Base-by-base conservation (phyloP, 2,113 vertebrate species). In the Paratilapia polleni region DNA sequence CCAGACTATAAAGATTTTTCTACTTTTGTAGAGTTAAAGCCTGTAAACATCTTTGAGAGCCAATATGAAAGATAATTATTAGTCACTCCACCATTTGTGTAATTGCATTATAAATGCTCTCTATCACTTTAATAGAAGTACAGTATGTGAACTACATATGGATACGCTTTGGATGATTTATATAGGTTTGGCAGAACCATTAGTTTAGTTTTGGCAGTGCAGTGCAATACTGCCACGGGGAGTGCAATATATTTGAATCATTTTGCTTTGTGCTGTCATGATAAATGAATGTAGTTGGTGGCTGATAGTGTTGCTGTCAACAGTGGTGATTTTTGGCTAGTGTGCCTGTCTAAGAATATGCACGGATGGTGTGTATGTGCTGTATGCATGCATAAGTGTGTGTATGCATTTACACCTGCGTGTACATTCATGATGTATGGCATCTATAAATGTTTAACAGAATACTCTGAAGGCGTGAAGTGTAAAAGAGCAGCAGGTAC, bases 191-290 rank as follows among this genome's bases (percentile, higher is more conserved):
- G 84, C 80, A 74, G 79, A 88, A 54, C 77, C 84, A 92, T 95
- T 90, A 87, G 76, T 91, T 90, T 81, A 80, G 85, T 85, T 79
- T 87, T 85, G 87, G 38, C 77, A 19, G 84, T 81, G 82, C 57
- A 68, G 77, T 77, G 86, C 59, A 80, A 82, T 78, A 83, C 26
- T 4, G 77, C 93, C 86, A 84, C 73, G 36, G 90, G 91, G 86
- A 87, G 61, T 77, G 74, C 86, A 90, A 90, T 92, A 83, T 91
- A 88, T 94, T 90, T 91, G 81, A 88, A 92, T 93, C 82, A 86
- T 92, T 92, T 91, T 87, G 89, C 82, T 87, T 91, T 84, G 77
- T 88, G 87, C 83, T 87, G 86, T 89, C 77, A 24, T 89, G 90
- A 92, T 91, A 83, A 93, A 94, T 93, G 90, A 56, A 89, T 76